phyloP scores from a whole-genome alignment of 2,797 vertebrate species.

The Petrocephalus sullivani region DNA sequence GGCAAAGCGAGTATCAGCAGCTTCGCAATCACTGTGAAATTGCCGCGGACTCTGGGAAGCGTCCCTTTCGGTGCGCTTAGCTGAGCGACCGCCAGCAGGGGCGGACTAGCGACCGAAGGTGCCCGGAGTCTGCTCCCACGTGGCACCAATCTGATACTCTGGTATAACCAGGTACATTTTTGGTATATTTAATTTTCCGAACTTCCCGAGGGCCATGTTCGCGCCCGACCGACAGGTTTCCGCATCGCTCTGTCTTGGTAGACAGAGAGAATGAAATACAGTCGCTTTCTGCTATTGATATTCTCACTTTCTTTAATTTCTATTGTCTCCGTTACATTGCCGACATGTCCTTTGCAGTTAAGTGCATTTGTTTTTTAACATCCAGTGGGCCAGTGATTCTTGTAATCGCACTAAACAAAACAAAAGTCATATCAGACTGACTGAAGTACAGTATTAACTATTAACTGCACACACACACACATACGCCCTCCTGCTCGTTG shows the following conservation, averaged over 20 bases:
- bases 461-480: no score
- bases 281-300: background rate
- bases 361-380: background rate
- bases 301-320: background rate
- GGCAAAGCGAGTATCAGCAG: constrained; percentile 19
- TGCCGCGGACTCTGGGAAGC: background rate
- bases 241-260: background rate
- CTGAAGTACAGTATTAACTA: background rate
- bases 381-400: background rate
- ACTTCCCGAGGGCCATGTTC: background rate
- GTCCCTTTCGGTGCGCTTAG: background rate
- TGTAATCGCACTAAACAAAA: background rate
- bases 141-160: background rate
- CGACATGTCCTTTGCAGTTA: background rate
- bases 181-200: background rate
- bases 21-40: constrained; percentile 6
- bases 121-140: background rate
- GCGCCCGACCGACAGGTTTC: background rate
- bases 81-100: background rate
- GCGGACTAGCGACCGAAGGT: background rate
- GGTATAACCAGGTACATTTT: background rate
- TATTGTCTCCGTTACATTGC: background rate
- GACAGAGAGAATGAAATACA: background rate
- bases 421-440: background rate
- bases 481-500: background rate